A percentile compares a stretch with the other conserved stretches of the same genome.
Evolutionary conservation across 2,797 vertebrate species (phyloP).

Genomic region (Mareca penelope): DNA sequence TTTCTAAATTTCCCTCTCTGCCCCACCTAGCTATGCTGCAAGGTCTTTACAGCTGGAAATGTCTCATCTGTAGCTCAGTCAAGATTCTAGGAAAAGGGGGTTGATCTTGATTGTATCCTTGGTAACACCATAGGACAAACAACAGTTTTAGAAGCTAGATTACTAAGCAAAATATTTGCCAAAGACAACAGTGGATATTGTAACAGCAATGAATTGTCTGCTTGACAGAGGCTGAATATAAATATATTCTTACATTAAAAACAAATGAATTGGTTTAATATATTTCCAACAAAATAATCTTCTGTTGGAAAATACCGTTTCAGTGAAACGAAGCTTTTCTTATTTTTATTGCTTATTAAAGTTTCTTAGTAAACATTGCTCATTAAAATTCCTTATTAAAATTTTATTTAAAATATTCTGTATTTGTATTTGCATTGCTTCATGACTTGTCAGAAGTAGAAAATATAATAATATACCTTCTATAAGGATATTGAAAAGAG

Average conservation of each 20-base stretch:
- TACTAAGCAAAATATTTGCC: not conserved
- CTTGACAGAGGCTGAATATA: not conserved
- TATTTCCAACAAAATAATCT: not conserved
- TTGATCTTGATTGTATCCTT: not conserved
- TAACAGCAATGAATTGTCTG: not conserved
- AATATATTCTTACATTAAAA: not conserved
- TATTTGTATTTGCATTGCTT: slow-evolving; percentile 22
- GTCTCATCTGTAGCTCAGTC: not conserved
- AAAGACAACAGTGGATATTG: not conserved
- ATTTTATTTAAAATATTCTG: slow-evolving; percentile 11
- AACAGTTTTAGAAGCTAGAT: slow-evolving; percentile 3
- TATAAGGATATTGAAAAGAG: not conserved
- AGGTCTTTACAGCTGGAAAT: not conserved
- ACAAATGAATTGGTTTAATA: slow-evolving; percentile 7
- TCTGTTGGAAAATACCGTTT: not conserved
- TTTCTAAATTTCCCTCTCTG: not conserved
- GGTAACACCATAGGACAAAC: not conserved
- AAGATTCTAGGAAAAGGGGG: not conserved
- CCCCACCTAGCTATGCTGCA: not conserved
- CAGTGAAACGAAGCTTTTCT: not conserved
- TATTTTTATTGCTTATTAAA: not conserved
- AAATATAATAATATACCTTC: not conserved
- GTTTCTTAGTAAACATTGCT: not conserved
- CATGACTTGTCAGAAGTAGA: not conserved
- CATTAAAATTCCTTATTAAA: not conserved